Evolutionary conservation across 92 coral and sea anemone genomes (phyloP), one percentile per base, ranked within the genome.

Genomic region (Galaxea fascicularis): DNA sequence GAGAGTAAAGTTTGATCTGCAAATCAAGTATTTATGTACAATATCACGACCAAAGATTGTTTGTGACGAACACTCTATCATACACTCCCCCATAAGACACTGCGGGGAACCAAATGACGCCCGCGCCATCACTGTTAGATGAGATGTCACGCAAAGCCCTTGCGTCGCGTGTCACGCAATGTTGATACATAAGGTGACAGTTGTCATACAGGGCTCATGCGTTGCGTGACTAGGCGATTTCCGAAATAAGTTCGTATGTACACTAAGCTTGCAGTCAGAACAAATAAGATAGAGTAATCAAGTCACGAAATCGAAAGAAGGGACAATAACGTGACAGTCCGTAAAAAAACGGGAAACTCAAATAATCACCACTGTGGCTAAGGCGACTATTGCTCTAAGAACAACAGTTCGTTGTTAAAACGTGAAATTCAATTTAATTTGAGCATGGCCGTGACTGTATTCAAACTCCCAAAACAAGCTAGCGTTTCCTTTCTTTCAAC

Each of bases 71-170:
- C 18, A 3, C 5, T 8, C 4, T 5, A 8, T 66, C 31, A 13
- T 49, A 29, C 24, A 47, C 41, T 22, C 59, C 53, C 65, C 10
- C 75, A 29, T 65, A 24, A 66, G 75, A 58, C 73, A 29, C 28
- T 27, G 65, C 73, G 63, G 20, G 73, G 53, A 78, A 49, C 16
- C 27, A 67, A 63, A 65, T 79, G 84, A 75, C 84, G 84, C 84
- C 84, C 31, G 84, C 84, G 84, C 84, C 84, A 79, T 31, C 73
- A 30, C 25, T n/a, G 16, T 12, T 13, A n/a, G 3, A 4, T 11
- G 22, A 35, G 20, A 18, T 41, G 74, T 20, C 54, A 39, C 74
- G 47, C 72, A 64, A 25, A 18, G 69, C 21, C 16, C 25, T 13
- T 11, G 15, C 15, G 73, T 30, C 9, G 49, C 22, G 73, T 31